Percentiles rank a stretch among this genome's conserved stretches.
Conservation (phyloP, 2,113 vertebrate species). For the Microtus oregoni region DNA sequence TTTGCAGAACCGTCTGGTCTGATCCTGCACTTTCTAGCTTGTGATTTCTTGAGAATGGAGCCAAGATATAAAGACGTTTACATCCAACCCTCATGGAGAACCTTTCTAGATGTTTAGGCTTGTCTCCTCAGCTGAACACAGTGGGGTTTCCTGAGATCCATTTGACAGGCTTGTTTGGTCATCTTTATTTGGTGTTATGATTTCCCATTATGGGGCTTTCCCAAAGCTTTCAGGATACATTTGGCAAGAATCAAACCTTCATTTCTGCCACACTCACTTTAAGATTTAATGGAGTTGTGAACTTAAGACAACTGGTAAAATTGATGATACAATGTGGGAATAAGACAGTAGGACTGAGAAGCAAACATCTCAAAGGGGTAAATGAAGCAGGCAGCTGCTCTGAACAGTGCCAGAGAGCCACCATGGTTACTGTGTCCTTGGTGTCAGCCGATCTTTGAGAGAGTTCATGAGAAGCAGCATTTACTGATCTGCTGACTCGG, state of each 20-base stretch:
- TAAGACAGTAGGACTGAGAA: neutral
- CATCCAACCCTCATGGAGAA: neutral
- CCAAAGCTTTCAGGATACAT: neutral
- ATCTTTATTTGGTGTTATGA: neutral
- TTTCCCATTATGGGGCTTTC: neutral
- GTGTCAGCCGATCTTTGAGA: neutral
- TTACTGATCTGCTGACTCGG: neutral
- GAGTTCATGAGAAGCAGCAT: neutral
- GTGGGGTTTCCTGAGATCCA: neutral
- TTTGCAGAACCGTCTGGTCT: neutral
- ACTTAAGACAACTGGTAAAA: neutral
- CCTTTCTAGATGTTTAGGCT: neutral
- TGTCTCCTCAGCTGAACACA: neutral
- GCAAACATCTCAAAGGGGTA: neutral
- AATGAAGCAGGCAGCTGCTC: neutral
- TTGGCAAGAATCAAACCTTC: constrained; percentile 19
- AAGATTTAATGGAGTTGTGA: constrained; percentile 32
- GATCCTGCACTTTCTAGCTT: neutral
- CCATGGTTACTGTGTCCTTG: neutral
- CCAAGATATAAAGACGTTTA: neutral
- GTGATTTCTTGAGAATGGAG: neutral
- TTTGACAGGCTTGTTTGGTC: neutral
- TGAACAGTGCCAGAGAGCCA: neutral
- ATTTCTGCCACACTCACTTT: neutral
- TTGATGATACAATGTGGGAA: neutral